Base-by-base conservation (phyloP, 2,797 vertebrate genomes). In the Sphaeramia orbicularis region DNA sequence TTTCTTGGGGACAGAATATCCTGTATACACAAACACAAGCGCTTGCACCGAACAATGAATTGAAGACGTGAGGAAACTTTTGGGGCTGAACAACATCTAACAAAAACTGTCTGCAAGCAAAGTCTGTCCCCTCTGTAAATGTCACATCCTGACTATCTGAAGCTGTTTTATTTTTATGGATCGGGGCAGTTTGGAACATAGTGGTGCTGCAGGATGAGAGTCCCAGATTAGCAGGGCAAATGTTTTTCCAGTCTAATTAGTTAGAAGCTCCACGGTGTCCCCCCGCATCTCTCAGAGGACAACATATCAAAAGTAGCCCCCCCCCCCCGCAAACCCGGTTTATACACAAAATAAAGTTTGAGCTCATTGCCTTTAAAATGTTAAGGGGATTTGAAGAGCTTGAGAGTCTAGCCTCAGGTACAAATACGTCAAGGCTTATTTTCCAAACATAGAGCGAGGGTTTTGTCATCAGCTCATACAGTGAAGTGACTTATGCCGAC, bases 161-260 rank as follows among this genome's bases (percentile, higher is more conserved):
- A 84, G 74, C 37, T 41, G 49, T 10, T 61, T 10, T 14, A 18
- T 42, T 55, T 71, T 37, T 3, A 9, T 55, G 21, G 58, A 64
- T 81, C 67, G 54, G 35, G 55, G 37, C 8, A 12, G 63, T 74
- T 80, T 58, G 44, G 59, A 67, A 54, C 51, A 37, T 24, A 10
- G 61, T 27, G 21, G 3, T 37, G 75, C 80, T 81, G 56, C 53
- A 61, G 73, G 76, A 83, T 32, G 64, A 16, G 1, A 70, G 66
- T 78, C 85, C 69, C 71, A 32, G 51, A 65, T 62, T 72, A 79
- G 70, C 71, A 57, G 62, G 51, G 69, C 64, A 65, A 77, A 78
- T 51, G 60, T 67, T 76, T 64, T 66, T 87, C 69, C 55, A 78
- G 58, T 84, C 75, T 75, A 86, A 89, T 90, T 89, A 89, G 74